A percentile compares a stretch with the other conserved stretches of the same genome.
Evolutionary conservation across 2,888 invertebrate genomes (phyloP).

Genomic region (Tinea semifulvella): DNA sequence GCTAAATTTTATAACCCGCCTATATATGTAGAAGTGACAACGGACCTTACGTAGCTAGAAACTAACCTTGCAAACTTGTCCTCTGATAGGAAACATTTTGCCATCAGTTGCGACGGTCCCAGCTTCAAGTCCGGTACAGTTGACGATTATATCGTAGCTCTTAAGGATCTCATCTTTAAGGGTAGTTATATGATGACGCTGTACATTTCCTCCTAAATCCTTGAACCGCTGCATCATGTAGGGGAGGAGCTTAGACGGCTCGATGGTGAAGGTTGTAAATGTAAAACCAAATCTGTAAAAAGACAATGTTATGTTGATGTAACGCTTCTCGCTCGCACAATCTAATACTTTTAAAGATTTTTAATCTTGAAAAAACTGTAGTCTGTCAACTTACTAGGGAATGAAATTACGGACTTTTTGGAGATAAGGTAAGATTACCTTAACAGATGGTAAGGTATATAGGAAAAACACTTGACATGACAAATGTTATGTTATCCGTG

Average conservation of each 20-base stretch:
- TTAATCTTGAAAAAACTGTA: too few species aligned
- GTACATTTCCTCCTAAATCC: slow-evolving; percentile 68
- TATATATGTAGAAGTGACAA: too few species aligned
- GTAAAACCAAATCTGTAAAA: slow-evolving; percentile 66
- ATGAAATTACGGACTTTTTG: too few species aligned
- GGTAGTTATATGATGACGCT: slow-evolving; percentile 29
- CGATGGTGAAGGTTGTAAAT: slow-evolving; percentile 74
- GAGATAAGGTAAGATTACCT: too few species aligned
- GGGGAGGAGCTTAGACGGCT: slow-evolving; percentile 72
- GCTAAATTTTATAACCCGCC: too few species aligned
- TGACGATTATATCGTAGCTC: slow-evolving; percentile 75
- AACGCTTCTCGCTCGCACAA: too few species aligned
- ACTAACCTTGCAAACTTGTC: slow-evolving; percentile 74
- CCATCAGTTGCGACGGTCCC: slow-evolving; percentile 69
- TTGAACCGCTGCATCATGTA: slow-evolving; percentile 71
- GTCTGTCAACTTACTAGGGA: too few species aligned
- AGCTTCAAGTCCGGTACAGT: slow-evolving; percentile 80
- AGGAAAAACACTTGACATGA: too few species aligned
- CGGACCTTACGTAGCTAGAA: too few species aligned
- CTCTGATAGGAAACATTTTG: slow-evolving; percentile 72
- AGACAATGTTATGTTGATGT: neutral
- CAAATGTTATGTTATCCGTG: too few species aligned
- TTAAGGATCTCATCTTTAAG: slow-evolving; percentile 52
- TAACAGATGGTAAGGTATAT: too few species aligned
- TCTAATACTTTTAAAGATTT: too few species aligned